Conservation (phyloP, 1,140 invertebrate genomes). For the Acromyrmex charruanus region DNA sequence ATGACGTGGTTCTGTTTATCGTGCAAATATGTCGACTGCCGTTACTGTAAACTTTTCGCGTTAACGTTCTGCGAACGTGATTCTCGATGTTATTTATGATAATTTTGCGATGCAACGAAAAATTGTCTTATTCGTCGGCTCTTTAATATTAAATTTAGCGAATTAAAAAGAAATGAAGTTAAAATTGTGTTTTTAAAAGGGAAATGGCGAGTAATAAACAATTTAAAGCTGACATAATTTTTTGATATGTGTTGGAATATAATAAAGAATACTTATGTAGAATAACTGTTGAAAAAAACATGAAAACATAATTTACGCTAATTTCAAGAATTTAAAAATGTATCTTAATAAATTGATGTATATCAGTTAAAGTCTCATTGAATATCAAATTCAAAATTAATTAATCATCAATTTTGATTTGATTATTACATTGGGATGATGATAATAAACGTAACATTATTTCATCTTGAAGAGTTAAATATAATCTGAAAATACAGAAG, state of each 20-base stretch:
- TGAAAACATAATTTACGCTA: not conserved
- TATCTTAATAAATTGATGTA: not conserved
- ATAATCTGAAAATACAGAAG: not conserved
- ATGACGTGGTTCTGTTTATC: constrained; percentile 58
- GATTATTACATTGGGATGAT: not conserved
- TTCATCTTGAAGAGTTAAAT: not conserved
- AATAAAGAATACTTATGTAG: no score
- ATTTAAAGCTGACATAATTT: not conserved
- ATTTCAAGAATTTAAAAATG: not conserved
- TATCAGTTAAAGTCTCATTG: not conserved
- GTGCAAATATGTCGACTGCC: constrained; percentile 51
- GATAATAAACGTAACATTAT: not conserved
- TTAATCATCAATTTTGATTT: not conserved
- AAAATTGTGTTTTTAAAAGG: not conserved
- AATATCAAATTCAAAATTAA: not conserved
- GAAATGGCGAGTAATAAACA: not conserved
- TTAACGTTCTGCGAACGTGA: constrained; percentile 18
- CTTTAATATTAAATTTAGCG: not conserved
- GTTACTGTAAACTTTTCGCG: constrained; percentile 32
- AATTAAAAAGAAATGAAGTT: not conserved
- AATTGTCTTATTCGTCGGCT: constrained; percentile 17
- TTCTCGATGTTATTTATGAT: constrained; percentile 9
- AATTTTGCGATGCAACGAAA: not conserved
- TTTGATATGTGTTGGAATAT: not conserved
- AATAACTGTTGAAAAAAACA: not conserved